phyloP scores from a whole-genome alignment of 2,797 vertebrate species.

The Sphenodon punctatus region DNA sequence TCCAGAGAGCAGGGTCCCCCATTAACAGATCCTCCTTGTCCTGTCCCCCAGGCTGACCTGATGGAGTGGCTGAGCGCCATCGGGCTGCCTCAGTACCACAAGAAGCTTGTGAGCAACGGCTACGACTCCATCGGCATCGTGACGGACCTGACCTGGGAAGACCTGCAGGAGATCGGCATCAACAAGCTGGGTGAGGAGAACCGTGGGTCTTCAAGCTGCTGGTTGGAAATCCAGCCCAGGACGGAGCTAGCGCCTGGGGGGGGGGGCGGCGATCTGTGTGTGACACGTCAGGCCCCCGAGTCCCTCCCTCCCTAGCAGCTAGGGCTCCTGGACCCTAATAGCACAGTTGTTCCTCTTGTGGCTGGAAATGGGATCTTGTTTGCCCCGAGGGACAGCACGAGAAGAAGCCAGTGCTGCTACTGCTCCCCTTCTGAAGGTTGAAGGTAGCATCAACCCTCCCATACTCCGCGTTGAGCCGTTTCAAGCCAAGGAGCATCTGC shows the following conservation, averaged over 20 bases:
- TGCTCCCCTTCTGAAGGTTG: too few relatives aligned
- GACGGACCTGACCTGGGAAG: constrained; percentile 95
- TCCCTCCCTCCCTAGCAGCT: not conserved
- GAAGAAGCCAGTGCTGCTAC: too few relatives aligned
- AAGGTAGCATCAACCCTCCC: too few relatives aligned
- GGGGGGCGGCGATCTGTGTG: not conserved
- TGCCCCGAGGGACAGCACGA: too few relatives aligned
- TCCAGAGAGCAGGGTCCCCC: too few relatives aligned
- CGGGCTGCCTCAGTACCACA: constrained; percentile 90
- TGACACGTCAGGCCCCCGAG: not conserved
- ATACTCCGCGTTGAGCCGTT: too few relatives aligned
- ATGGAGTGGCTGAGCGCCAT: constrained; percentile 92
- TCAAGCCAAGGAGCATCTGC: too few relatives aligned
- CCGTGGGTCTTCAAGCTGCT: not conserved
- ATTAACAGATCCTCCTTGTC: too few relatives aligned
- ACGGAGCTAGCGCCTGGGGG: not conserved
- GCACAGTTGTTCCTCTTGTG: not conserved
- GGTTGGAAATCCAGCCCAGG: not conserved
- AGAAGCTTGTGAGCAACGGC: constrained; percentile 89
- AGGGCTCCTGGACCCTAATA: not conserved
- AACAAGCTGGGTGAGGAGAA: constrained; percentile 87
- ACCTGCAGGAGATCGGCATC: constrained; percentile 96
- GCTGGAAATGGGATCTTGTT: too few relatives aligned
- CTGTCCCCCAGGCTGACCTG: constrained; percentile 79
- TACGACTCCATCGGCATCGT: constrained; percentile 95